These are phyloP conservation scores for Cydia strobilella DNA, from an alignment of 1,140 invertebrate species.

Conservation along the genomic window DNA sequence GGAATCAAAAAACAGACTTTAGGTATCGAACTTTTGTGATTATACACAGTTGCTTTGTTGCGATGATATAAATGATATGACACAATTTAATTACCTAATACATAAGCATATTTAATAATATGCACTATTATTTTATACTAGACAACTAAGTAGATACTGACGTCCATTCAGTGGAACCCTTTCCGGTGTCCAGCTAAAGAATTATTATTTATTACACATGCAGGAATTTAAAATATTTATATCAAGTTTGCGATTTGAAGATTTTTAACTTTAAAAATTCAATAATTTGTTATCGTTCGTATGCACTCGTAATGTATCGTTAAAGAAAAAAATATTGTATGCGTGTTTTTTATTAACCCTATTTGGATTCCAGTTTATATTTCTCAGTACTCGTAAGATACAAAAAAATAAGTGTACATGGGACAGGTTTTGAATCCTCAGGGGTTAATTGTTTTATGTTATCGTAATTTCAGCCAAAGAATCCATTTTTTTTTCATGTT, in stretches of 20 bases:
- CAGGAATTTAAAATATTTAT: too few species aligned
- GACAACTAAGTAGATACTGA: background rate
- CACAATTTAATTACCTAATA: background rate
- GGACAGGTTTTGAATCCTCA: background rate
- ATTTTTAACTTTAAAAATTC: too few species aligned
- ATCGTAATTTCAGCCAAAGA: background rate
- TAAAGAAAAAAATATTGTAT: background rate
- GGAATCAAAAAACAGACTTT: too few species aligned
- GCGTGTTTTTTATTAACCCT: background rate
- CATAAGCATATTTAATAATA: background rate
- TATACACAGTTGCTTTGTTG: background rate
- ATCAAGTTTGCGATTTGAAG: too few species aligned
- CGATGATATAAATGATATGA: background rate
- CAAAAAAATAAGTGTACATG: background rate
- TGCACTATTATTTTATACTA: background rate
- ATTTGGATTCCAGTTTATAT: background rate
- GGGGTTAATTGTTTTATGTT: background rate
- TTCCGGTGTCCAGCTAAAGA: conserved; percentile 16
- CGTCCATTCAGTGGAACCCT: background rate
- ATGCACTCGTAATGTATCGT: too few species aligned
- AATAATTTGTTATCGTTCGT: too few species aligned
- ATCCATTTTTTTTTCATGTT: background rate
- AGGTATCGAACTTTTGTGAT: background rate
- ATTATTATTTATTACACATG: too few species aligned
- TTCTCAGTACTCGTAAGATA: background rate